phyloP scores from a whole-genome alignment of 2,113 vertebrate genomes.

The Chascanopsetta lugubris region DNA sequence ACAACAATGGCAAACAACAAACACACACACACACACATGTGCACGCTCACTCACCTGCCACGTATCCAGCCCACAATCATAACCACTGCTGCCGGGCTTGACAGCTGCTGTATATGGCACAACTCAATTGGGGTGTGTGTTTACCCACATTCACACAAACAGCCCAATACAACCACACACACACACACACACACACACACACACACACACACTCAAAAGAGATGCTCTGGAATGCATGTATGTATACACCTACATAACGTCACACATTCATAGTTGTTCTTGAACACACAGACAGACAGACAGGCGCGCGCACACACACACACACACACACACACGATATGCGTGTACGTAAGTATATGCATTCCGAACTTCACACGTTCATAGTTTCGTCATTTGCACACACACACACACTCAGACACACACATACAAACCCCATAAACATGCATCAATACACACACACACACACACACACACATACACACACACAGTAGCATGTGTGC shows the following conservation, averaged over 20 bases:
- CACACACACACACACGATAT: too few species aligned
- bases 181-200: conserved; percentile 1
- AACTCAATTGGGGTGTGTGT: conserved; percentile 14
- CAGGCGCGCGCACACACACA: too few species aligned
- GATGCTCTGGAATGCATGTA: too few species aligned
- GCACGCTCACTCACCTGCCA: conserved; percentile 6
- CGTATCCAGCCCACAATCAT: conserved; percentile 9
- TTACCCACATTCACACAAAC: conserved; percentile 10
- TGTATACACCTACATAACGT: too few species aligned
- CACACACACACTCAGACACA: conserved; percentile 17
- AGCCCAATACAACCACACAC: conserved; percentile 8
- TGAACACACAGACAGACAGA: too few species aligned
- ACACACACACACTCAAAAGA: conserved; percentile 8
- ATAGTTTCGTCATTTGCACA: too few species aligned
- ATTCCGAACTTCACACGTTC: too few species aligned
- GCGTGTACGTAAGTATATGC: too few species aligned
- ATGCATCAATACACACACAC: background rate
- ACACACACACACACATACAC: conserved; percentile 9
- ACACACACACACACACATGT: conserved; percentile 16
- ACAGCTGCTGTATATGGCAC: conserved; percentile 13
- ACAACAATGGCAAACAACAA: conserved; percentile 69
- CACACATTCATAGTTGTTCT: too few species aligned
- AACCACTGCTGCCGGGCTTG: conserved; percentile 16
- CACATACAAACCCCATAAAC: background rate
- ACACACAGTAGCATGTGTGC: conserved; percentile 1